Percentiles rank a stretch among this genome's conserved stretches.
These are phyloP conservation scores for Hecatera dysodea DNA, from an alignment of 2,888 invertebrate species.

Conservation along the genomic window DNA sequence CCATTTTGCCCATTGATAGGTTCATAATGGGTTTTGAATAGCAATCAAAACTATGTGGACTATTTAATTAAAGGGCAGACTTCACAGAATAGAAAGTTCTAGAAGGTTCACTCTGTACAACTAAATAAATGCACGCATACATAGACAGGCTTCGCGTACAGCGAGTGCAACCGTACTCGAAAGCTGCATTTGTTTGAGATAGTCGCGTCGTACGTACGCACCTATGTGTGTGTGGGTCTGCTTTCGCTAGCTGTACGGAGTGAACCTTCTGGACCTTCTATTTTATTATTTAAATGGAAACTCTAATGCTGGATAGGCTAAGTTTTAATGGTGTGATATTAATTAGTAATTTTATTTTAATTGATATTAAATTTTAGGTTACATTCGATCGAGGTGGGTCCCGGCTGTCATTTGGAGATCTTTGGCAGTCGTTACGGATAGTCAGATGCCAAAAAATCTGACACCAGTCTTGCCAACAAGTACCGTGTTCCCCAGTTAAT, in stretches of 20 bases:
- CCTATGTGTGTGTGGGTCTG: not conserved
- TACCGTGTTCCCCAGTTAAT: no score
- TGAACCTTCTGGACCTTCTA: not conserved
- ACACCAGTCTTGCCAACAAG: no score
- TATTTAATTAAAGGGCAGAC: not conserved
- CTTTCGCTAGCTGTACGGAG: not conserved
- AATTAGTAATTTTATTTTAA: not conserved
- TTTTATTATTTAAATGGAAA: not conserved
- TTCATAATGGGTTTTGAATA: slow-evolving; percentile 29
- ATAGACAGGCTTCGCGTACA: not conserved
- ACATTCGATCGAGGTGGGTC: not conserved
- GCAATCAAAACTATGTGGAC: slow-evolving; percentile 17
- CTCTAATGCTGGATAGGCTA: not conserved
- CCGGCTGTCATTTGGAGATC: no score
- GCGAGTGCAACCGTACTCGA: not conserved
- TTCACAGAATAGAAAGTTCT: not conserved
- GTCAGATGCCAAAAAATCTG: no score
- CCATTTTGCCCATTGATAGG: slow-evolving; percentile 10
- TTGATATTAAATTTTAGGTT: not conserved
- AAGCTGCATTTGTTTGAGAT: not conserved
- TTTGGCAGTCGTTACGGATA: no score
- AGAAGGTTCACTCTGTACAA: not conserved
- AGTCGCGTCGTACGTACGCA: not conserved
- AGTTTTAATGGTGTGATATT: not conserved
- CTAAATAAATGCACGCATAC: no score